phyloP scores from a whole-genome alignment of 1,140 invertebrate genomes.

The Drosophila repletoides region DNA sequence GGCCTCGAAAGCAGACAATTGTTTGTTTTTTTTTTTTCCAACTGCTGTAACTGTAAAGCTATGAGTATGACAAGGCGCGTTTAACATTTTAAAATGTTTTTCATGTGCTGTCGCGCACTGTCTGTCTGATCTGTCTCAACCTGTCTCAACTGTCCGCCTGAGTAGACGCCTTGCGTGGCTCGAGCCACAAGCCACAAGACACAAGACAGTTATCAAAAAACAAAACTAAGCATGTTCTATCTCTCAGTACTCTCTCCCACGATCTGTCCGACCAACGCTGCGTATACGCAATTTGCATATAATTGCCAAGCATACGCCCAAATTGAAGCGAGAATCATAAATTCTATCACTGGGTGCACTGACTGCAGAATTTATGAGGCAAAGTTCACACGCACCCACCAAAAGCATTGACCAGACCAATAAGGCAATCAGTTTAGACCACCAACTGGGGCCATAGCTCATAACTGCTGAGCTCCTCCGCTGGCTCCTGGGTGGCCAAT shows the following conservation, averaged over 20 bases:
- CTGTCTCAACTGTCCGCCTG: constrained; percentile 21
- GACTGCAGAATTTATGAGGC: constrained; percentile 58
- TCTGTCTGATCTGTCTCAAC: constrained; percentile 24
- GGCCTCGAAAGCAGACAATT: constrained; percentile 57
- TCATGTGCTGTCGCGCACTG: constrained; percentile 43
- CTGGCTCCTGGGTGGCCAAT: constrained; percentile 52
- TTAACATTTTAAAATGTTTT: constrained; percentile 78
- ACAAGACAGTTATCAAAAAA: constrained; percentile 33
- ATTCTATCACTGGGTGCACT: constrained; percentile 40
- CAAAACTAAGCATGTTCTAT: constrained; percentile 39
- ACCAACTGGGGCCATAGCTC: constrained; percentile 42
- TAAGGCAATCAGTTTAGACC: constrained; percentile 48
- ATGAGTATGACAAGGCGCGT: constrained; percentile 69
- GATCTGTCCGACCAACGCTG: constrained; percentile 64
- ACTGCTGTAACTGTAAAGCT: constrained; percentile 57
- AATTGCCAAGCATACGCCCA: constrained; percentile 56
- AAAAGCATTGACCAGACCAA: constrained; percentile 11
- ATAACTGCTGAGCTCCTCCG: constrained; percentile 1
- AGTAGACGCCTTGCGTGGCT: constrained; percentile 53
- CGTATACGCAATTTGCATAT: constrained; percentile 65
- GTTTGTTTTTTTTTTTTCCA: constrained; percentile 63
- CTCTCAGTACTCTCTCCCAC: constrained; percentile 48
- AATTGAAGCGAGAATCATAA: constrained; percentile 56
- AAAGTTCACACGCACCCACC: constrained; percentile 73
- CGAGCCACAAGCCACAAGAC: constrained; percentile 10